Conservation (phyloP, 2,888 invertebrate genomes). For the Slavum lentiscoides region DNA sequence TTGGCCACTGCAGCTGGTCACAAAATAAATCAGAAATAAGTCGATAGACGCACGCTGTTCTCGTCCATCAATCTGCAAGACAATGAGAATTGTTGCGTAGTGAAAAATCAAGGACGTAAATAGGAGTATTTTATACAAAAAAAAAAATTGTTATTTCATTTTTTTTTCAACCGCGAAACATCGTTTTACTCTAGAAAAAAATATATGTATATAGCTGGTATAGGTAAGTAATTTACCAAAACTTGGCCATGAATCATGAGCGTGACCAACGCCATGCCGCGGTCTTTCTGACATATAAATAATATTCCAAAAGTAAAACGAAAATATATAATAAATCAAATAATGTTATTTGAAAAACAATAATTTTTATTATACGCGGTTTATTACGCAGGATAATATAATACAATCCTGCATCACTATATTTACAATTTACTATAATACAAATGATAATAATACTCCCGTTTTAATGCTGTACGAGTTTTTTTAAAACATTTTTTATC, state of each 20-base stretch:
- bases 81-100: background rate
- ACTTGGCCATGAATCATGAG: background rate
- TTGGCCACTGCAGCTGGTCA: too few species aligned
- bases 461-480: too few species aligned
- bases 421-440: too few species aligned
- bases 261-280: background rate
- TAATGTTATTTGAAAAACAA: background rate
- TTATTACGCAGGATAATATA: background rate
- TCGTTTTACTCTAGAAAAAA: background rate
- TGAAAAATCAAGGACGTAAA: background rate
- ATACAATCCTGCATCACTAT: too few species aligned
- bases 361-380: background rate
- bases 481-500: too few species aligned
- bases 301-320: too few species aligned
- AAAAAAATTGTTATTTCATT: background rate
- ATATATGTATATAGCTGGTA: background rate
- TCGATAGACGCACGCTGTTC: too few species aligned
- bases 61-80: background rate
- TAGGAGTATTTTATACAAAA: background rate
- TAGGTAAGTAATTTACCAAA: too few species aligned
- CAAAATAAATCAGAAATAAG: too few species aligned
- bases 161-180: background rate
- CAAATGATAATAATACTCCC: too few species aligned
- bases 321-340: too few species aligned
- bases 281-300: too few species aligned